phyloP scores from a whole-genome alignment of 1,140 invertebrate species.

The Cotesia vestalis region DNA sequence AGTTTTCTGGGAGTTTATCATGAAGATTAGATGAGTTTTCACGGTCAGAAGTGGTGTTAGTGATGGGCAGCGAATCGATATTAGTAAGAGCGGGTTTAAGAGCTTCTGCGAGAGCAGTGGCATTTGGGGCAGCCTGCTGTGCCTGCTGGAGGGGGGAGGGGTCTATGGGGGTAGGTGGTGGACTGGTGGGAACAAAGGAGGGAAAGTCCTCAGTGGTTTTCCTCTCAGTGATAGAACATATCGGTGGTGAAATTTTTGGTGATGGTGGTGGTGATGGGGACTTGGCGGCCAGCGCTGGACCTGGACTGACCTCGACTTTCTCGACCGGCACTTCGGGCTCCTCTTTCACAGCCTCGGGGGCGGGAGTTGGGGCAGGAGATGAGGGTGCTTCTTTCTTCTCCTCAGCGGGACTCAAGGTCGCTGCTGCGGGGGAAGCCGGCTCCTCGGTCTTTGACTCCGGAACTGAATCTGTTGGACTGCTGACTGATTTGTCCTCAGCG shows the following conservation, averaged over 20 bases:
- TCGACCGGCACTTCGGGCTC: slow-evolving; percentile 49
- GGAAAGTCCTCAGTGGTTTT: slow-evolving; percentile 64
- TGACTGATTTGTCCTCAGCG: slow-evolving; percentile 56
- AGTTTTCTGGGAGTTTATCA: slow-evolving; percentile 4
- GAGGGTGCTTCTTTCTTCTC: slow-evolving; percentile 51
- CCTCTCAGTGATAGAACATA: slow-evolving; percentile 62
- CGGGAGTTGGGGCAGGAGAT: slow-evolving; percentile 48
- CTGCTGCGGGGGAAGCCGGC: slow-evolving; percentile 32
- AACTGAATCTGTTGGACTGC: slow-evolving; percentile 55
- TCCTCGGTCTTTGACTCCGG: slow-evolving; percentile 46
- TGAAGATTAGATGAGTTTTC: too few species aligned
- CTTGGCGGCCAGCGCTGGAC: slow-evolving; percentile 41
- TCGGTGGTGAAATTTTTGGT: slow-evolving; percentile 46
- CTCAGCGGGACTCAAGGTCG: slow-evolving; percentile 38
- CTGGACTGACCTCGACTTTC: slow-evolving; percentile 62
- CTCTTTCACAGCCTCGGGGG: slow-evolving; percentile 44
- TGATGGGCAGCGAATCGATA: not conserved
- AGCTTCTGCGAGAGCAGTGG: slow-evolving; percentile 55
- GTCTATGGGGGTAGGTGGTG: slow-evolving; percentile 63
- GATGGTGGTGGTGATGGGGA: slow-evolving; percentile 41
- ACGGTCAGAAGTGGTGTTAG: not conserved
- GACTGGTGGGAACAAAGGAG: slow-evolving; percentile 60
- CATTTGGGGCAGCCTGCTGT: slow-evolving; percentile 58
- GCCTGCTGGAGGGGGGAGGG: slow-evolving; percentile 62
- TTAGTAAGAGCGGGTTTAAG: slow-evolving; percentile 54